phyloP scores from a whole-genome alignment of 2,113 vertebrate species.

The Chaetorhynchus papuensis region DNA sequence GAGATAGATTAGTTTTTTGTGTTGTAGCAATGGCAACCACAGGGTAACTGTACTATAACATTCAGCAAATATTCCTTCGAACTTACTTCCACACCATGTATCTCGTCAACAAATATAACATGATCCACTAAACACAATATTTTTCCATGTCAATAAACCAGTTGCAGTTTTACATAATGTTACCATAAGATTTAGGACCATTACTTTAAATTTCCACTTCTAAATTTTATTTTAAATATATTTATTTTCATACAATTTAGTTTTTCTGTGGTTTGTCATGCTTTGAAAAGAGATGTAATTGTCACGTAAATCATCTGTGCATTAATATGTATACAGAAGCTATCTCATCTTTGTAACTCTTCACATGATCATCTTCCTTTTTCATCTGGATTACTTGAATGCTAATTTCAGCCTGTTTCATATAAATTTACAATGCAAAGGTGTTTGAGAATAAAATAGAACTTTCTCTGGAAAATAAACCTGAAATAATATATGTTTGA shows the following conservation, averaged over 20 bases:
- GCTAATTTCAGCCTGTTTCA: neutral
- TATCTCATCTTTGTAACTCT: neutral
- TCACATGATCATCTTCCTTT: neutral
- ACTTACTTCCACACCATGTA: neutral
- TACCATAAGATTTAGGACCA: neutral
- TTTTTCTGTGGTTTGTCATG: neutral
- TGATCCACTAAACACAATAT: neutral
- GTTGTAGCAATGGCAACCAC: neutral
- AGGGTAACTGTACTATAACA: neutral
- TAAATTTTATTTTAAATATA: neutral
- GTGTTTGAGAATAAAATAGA: neutral
- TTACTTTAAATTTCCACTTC: neutral
- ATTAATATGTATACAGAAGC: neutral
- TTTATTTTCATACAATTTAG: neutral
- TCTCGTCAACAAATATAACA: neutral
- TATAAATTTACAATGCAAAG: neutral
- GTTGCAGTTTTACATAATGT: neutral
- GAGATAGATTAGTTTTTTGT: neutral
- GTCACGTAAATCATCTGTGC: neutral
- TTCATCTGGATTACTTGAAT: neutral
- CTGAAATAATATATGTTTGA: neutral
- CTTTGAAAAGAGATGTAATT: neutral
- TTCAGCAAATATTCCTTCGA: neutral
- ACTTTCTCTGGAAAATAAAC: neutral
- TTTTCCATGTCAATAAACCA: neutral